Evolutionary conservation across 2,113 vertebrate species (phyloP).

Genomic region (Nestor notabilis): DNA sequence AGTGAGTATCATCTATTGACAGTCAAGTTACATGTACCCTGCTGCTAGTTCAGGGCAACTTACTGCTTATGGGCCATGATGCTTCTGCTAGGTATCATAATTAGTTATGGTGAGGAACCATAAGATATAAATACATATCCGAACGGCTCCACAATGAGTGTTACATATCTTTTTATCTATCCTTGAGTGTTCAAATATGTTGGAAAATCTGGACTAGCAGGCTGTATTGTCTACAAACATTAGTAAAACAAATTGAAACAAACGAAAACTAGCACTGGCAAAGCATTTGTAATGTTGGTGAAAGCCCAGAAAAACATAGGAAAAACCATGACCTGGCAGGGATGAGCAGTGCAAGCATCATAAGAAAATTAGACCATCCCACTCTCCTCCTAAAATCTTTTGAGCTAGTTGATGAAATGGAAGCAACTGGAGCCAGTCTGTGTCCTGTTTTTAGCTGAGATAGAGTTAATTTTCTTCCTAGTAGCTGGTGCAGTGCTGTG

Average conservation of each 20-base stretch:
- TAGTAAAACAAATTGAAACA: background rate
- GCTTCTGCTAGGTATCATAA: background rate
- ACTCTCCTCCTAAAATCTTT: background rate
- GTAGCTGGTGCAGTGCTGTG: too few relatives aligned
- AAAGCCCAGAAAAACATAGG: background rate
- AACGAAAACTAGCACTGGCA: background rate
- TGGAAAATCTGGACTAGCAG: constrained; percentile 6
- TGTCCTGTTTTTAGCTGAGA: too few relatives aligned
- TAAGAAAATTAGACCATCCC: background rate
- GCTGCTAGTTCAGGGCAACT: background rate
- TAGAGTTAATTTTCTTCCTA: too few relatives aligned
- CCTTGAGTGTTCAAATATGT: background rate
- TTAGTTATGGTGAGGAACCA: background rate
- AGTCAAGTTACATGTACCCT: background rate
- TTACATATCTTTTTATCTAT: background rate
- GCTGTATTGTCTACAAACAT: background rate
- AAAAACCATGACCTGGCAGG: background rate
- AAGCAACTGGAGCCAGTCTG: background rate
- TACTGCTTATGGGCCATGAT: background rate
- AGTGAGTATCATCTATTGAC: background rate
- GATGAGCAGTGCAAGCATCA: background rate
- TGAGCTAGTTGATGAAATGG: background rate
- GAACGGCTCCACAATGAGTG: background rate
- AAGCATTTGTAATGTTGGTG: background rate
- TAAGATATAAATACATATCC: background rate